Percentiles rank a stretch among this genome's conserved stretches.
phyloP scores from a whole-genome alignment of 2,797 vertebrate genomes.

The Pangasius larnaudii region DNA sequence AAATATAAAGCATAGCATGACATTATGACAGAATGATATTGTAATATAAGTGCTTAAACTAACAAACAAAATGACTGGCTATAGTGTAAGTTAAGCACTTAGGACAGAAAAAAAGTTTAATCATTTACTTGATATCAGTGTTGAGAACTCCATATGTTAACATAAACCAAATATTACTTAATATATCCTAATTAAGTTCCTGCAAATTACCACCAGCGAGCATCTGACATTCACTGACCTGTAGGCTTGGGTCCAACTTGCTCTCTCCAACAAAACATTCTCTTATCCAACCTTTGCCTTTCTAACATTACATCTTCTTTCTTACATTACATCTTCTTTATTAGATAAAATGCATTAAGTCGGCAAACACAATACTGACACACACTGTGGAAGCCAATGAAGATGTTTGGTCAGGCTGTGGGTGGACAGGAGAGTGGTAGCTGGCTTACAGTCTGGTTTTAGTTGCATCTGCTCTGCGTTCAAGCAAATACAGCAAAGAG shows the following conservation, averaged over 20 bases:
- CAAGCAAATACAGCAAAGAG: slow-evolving; percentile 1
- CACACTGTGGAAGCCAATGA: not conserved
- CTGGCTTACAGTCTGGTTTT: slow-evolving; percentile 42
- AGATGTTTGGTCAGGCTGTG: slow-evolving; percentile 36
- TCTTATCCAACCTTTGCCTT: not conserved
- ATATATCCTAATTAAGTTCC: not conserved
- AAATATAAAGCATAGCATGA: not conserved
- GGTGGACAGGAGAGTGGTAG: slow-evolving; percentile 37
- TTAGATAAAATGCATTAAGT: not conserved
- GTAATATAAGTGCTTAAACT: not conserved
- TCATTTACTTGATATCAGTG: not conserved
- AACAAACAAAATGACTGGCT: not conserved
- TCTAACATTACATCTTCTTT: not conserved
- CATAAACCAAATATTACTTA: not conserved
- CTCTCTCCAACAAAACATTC: not conserved
- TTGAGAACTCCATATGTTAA: not conserved
- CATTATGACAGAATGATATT: not conserved
- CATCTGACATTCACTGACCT: not conserved
- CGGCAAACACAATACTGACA: slow-evolving; percentile 17
- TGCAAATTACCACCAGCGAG: not conserved
- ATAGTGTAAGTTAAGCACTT: not conserved
- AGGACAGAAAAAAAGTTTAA: not conserved
- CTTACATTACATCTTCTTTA: not conserved
- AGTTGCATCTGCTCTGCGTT: slow-evolving; percentile 39
- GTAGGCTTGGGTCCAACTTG: not conserved